phyloP scores from a whole-genome alignment of 2,888 invertebrate species.

The Pseudoips prasinana region DNA sequence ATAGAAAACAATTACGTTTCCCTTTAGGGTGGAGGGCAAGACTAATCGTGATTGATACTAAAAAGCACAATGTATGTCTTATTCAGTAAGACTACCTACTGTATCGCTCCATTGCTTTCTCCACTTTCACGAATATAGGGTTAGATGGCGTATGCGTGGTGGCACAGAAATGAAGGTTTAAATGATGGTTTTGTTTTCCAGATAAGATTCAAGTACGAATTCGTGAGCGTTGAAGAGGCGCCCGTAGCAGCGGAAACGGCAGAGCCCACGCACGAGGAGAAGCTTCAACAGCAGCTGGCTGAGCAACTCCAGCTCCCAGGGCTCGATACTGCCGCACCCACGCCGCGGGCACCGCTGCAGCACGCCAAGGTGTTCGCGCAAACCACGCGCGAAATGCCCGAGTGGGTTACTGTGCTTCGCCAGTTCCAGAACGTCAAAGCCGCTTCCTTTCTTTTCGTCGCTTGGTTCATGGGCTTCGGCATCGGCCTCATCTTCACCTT shows the following conservation, averaged over 20 bases:
- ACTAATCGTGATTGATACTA: no score
- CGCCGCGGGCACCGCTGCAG: slow-evolving; percentile 45
- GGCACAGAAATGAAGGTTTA: neutral
- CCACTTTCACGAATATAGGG: no score
- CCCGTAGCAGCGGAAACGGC: slow-evolving; percentile 85
- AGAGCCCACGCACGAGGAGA: slow-evolving; percentile 85
- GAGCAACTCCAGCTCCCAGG: slow-evolving; percentile 92
- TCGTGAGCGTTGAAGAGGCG: slow-evolving; percentile 49
- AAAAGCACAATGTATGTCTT: no score
- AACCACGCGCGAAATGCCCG: slow-evolving; percentile 93
- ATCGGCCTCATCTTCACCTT: slow-evolving; percentile 99
- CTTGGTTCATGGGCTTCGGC: slow-evolving; percentile 99
- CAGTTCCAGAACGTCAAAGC: slow-evolving; percentile 95
- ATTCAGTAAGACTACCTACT: no score
- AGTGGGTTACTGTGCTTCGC: slow-evolving; percentile 95
- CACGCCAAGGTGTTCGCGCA: slow-evolving; percentile 89
- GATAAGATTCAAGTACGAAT: slow-evolving; percentile 86
- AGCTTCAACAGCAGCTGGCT: slow-evolving; percentile 91
- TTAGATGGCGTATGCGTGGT: no score
- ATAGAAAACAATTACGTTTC: no score
- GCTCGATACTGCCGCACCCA: slow-evolving; percentile 84
- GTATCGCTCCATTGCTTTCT: no score
- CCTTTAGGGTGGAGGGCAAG: no score
- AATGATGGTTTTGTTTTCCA: slow-evolving; percentile 27
- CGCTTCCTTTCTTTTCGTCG: slow-evolving; percentile 95